A percentile compares a stretch with the other conserved stretches of the same genome.
Evolutionary conservation across 2,797 vertebrate genomes (phyloP).

Genomic region (Rhadinocentrus ornatus): DNA sequence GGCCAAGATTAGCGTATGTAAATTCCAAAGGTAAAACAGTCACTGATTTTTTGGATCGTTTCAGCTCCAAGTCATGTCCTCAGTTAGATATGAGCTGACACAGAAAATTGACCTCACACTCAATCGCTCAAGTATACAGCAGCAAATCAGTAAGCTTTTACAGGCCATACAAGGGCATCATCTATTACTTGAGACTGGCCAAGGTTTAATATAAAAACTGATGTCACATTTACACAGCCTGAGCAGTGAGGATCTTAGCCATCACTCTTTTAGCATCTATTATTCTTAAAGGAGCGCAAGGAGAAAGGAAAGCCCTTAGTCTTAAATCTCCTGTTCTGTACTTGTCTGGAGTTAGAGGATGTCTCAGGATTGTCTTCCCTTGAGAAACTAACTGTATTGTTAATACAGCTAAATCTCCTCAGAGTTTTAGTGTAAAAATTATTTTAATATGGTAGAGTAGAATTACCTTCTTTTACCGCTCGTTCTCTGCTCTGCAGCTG

Average conservation of each 20-base stretch:
- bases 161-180: conserved; percentile 70
- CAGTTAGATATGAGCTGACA: conserved; percentile 49
- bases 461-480: conserved; percentile 84
- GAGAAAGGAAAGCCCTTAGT: conserved; percentile 28
- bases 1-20: conserved; percentile 33
- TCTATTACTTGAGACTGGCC: conserved; percentile 50
- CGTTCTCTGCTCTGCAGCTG: conserved; percentile 80
- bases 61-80: conserved; percentile 44
- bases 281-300: conserved; percentile 32
- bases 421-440: conserved; percentile 6
- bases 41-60: conserved; percentile 52
- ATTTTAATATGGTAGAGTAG: conserved; percentile 1
- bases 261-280: conserved; percentile 36
- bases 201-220: conserved; percentile 62
- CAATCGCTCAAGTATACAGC: conserved; percentile 20
- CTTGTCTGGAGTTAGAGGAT: conserved; percentile 21
- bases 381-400: conserved; percentile 15
- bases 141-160: conserved; percentile 31
- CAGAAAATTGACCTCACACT: conserved; percentile 34
- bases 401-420: neutral
- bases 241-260: conserved; percentile 39
- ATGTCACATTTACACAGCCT: conserved; percentile 57
- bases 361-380: conserved; percentile 9
- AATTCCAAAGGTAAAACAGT: conserved; percentile 59
- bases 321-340: conserved; percentile 27